Percentiles rank a stretch among this genome's conserved stretches.
These are phyloP conservation scores for Dryoscopus gambensis DNA, from an alignment of 2,113 vertebrate genomes.

Conservation along the genomic window DNA sequence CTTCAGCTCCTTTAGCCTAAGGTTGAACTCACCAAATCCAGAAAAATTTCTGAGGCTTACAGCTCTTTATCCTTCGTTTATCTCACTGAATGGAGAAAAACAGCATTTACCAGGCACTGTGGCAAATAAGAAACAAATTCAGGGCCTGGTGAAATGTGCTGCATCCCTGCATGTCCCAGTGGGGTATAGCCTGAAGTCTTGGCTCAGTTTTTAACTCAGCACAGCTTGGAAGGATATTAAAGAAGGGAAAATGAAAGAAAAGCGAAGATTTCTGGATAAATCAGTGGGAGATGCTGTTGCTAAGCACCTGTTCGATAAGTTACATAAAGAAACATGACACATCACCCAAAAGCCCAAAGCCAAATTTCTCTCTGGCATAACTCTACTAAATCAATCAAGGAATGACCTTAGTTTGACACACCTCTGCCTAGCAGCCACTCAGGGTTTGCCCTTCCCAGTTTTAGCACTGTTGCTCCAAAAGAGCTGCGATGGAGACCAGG, in stretches of 20 bases:
- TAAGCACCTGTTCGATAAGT: conserved; percentile 36
- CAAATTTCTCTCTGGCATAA: background rate
- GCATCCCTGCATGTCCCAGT: background rate
- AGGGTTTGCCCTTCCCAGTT: conserved; percentile 37
- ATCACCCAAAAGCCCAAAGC: background rate
- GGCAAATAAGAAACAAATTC: background rate
- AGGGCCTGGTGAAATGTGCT: background rate
- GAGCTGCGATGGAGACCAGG: background rate
- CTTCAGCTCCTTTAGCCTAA: background rate
- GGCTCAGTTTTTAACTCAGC: background rate
- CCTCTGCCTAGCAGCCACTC: conserved; percentile 27
- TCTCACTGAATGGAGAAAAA: background rate
- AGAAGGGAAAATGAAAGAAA: background rate
- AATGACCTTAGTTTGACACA: background rate
- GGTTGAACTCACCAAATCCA: background rate
- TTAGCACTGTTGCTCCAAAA: background rate
- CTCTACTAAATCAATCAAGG: conserved; percentile 21
- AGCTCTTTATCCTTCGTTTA: background rate
- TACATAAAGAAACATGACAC: conserved; percentile 19
- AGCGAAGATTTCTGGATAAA: background rate
- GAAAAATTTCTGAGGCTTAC: background rate
- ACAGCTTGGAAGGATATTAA: background rate
- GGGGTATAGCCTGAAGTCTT: background rate
- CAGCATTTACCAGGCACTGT: background rate
- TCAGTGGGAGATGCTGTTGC: conserved; percentile 26